These are phyloP conservation scores for Dendrophyllia cribrosa DNA, from an alignment of 64 coral and sea anemone genomes.

Conservation along the genomic window DNA sequence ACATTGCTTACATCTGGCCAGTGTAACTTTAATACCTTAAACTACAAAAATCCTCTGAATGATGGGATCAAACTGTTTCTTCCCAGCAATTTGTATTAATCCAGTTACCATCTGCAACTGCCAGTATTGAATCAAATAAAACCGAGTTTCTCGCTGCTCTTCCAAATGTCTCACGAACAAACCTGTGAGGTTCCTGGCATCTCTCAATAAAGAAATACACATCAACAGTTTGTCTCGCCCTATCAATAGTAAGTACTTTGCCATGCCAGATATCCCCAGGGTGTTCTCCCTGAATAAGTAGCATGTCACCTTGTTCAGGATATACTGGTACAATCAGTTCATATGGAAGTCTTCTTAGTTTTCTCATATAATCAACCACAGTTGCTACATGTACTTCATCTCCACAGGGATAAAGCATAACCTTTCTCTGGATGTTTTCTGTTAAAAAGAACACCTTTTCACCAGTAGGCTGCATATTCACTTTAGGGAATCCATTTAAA, in stretches of 20 bases:
- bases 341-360: slow-evolving; percentile 8
- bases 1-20: not conserved
- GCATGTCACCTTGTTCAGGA: slow-evolving; percentile 62
- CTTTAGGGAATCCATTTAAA: slow-evolving; percentile 49
- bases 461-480: slow-evolving; percentile 13
- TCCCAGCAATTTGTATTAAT: slow-evolving; percentile 23
- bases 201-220: slow-evolving; percentile 62
- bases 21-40: not conserved
- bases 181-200: slow-evolving; percentile 17
- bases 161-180: slow-evolving; percentile 45
- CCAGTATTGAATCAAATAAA: slow-evolving; percentile 42
- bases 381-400: not conserved
- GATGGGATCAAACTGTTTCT: slow-evolving; percentile 36
- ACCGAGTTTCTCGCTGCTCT: slow-evolving; percentile 44
- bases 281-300: slow-evolving; percentile 56
- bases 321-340: slow-evolving; percentile 49
- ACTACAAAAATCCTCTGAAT: not conserved
- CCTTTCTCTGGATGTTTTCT: slow-evolving; percentile 52
- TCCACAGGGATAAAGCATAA: slow-evolving; percentile 30
- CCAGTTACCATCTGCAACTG: slow-evolving; percentile 36
- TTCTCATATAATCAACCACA: slow-evolving; percentile 54
- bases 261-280: slow-evolving; percentile 49
- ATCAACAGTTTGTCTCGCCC: slow-evolving; percentile 36
- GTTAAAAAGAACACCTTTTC: slow-evolving; percentile 32
- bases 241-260: slow-evolving; percentile 42